Base-by-base conservation (phyloP, 1,140 invertebrate species). In the Paralvinella palmiformis region DNA sequence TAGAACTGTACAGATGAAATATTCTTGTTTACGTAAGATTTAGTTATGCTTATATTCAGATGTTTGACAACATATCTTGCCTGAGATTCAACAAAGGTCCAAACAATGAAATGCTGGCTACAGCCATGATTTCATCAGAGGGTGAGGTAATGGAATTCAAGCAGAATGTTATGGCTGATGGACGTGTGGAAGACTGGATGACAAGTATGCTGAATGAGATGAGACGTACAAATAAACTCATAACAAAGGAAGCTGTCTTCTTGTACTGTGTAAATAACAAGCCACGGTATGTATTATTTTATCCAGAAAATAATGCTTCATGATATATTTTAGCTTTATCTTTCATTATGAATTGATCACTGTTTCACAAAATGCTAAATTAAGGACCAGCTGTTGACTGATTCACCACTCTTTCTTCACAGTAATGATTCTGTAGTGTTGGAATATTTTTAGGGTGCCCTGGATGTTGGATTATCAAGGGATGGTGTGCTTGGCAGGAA, bases 121-220 rank as follows among this genome's bases (percentile, higher is more conserved):
- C 83, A 24, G 91, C 88, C 44, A 88, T 95, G 86, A 86, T 92
- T 63, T 94, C 92, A 0, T 85, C 85, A 66, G 92, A 94, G 81
- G 85, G 85, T 41, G 92, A 96, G 83, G 83, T 89, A 55, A 90
- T 95, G 89, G 87, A 92, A 53, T 94, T 92, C 73, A 82, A 86
- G 15, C 80, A 82, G 59, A 69, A 77, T 7, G 84, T 88, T 0
- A 41, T 77, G 2, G 82, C 85, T 0, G 84, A 86, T 67, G 88
- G 89, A 3, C 85, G 87, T 55, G 89, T 94, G 10, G 92, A 94
- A 80, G 86, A 91, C 61, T 95, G 92, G 92, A 92, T 96, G 91
- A 91, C 88, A 62, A 78, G 85, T 55, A 88, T 92, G 6, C 79
- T 93, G 15, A 81, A 79, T 7, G 91, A 94, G 79, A 95, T 95